Conservation (phyloP, 92 coral and sea anemone genomes). For the Epizoanthus scotinus region DNA sequence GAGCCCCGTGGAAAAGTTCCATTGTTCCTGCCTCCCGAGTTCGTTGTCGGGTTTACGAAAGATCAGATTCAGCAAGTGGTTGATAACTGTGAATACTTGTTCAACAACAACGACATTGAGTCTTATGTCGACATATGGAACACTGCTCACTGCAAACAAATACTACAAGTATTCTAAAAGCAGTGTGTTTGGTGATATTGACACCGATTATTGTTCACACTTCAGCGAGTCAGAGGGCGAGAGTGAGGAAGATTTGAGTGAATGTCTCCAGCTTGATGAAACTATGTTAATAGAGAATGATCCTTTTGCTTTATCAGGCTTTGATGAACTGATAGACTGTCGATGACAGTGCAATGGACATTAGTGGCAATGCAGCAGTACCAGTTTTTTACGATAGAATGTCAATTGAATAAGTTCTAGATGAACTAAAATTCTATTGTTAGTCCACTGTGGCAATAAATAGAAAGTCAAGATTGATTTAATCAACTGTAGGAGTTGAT, state of each 20-base stretch:
- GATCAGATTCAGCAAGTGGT: conserved; percentile 33
- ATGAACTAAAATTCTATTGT: no score
- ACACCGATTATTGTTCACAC: not conserved
- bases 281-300: not conserved
- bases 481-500: no score
- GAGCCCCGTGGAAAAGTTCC: not conserved
- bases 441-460: no score
- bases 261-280: not conserved
- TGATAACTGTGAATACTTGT: conserved; percentile 3
- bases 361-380: not conserved
- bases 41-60: conserved; percentile 18
- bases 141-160: conserved; percentile 11
- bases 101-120: conserved; percentile 17
- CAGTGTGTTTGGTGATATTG: conserved; percentile 20
- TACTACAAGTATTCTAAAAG: not conserved
- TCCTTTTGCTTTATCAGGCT: not conserved
- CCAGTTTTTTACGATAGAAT: not conserved
- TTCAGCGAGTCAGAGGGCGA: not conserved
- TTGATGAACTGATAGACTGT: not conserved
- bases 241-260: conserved; percentile 4
- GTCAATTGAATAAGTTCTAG: not conserved
- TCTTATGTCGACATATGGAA: conserved; percentile 38
- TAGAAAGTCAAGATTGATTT: no score
- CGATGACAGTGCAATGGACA: not conserved
- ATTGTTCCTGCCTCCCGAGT: conserved; percentile 32